Evolutionary conservation across 2,113 vertebrate genomes (phyloP), one percentile per base, ranked within the genome.

Genomic region (Caranx melampygus): DNA sequence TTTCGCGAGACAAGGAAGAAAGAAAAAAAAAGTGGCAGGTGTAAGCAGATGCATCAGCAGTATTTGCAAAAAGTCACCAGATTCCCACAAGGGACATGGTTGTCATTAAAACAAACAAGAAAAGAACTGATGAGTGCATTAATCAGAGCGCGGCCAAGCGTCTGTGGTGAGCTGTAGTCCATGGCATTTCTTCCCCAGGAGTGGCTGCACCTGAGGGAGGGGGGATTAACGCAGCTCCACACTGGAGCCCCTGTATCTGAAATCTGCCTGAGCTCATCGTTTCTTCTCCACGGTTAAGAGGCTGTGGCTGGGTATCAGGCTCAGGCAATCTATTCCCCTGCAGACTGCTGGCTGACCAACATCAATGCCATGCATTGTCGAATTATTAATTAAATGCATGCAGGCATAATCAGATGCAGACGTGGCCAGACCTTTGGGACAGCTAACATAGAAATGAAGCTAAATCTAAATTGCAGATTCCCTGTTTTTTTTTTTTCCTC

Each of bases 101-200:
- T 93, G 93, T 95, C 96, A 94, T 95, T 95, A 95, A 88, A 86
- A 87, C 92, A 94, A 81, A 90, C 82, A 84, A 92, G 89, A 92
- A 95, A 94, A 96, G 94, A 94, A 94, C 94, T 96, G 95, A 92
- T 94, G 93, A 94, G 95, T 95, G 96, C 94, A 96, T 95, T 96
- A 96, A 95, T 94, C 88, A 95, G 94, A 91, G 91, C 20, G 45
- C 60, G 45, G 85, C 78, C 63, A 49, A 81, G 85, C 84, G 77
- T 89, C 57, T 40, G 67, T 44, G 70, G 35, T 15, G 82, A 82
- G 83, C 79, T 61, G 76, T 70, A 72, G 75, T 86, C 79, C 45
- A 42, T 58, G 67, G 71, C 20, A 6, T 81, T 83, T 55, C 57
- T 82, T 82, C 78, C 87, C 82, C 79, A 69, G 68, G 70, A 81